phyloP scores from a whole-genome alignment of 1,140 invertebrate species.

The Condylostylus longicornis region DNA sequence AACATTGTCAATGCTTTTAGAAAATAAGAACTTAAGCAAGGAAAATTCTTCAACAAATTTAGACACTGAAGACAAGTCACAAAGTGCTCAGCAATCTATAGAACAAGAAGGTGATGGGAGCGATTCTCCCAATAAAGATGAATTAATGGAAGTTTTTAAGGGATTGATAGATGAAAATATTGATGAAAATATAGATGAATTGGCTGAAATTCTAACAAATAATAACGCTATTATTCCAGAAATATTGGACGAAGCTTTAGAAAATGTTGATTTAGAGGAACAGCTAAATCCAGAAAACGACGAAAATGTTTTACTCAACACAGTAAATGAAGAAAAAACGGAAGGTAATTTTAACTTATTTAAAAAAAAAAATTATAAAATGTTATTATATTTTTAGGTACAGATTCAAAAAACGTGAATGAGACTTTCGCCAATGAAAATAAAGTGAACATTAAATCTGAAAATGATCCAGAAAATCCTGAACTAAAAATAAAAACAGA shows the following conservation, averaged over 20 bases:
- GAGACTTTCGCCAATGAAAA: too few species aligned
- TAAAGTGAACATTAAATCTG: too few species aligned
- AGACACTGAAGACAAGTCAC: conserved; percentile 33
- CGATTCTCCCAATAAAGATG: conserved; percentile 17
- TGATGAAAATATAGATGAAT: conserved; percentile 25
- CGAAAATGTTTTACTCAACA: conserved; percentile 15
- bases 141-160: conserved; percentile 24
- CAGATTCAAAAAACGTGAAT: too few species aligned
- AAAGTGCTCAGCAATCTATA: not conserved
- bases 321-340: conserved; percentile 18
- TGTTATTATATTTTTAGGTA: too few species aligned
- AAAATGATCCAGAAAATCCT: too few species aligned
- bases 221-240: conserved; percentile 16
- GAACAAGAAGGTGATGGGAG: conserved; percentile 21
- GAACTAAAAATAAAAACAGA: too few species aligned
- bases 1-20: conserved; percentile 48
- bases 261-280: conserved; percentile 12
- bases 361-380: too few species aligned
- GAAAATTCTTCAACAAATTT: conserved; percentile 16
- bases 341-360: too few species aligned
- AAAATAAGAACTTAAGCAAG: conserved; percentile 27
- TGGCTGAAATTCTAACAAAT: conserved; percentile 9
- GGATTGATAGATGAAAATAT: conserved; percentile 14
- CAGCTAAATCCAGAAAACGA: too few species aligned
- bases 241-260: conserved; percentile 24